These are phyloP conservation scores for Exephanes ischioxanthus DNA, from an alignment of 2,888 invertebrate genomes.

Conservation along the genomic window DNA sequence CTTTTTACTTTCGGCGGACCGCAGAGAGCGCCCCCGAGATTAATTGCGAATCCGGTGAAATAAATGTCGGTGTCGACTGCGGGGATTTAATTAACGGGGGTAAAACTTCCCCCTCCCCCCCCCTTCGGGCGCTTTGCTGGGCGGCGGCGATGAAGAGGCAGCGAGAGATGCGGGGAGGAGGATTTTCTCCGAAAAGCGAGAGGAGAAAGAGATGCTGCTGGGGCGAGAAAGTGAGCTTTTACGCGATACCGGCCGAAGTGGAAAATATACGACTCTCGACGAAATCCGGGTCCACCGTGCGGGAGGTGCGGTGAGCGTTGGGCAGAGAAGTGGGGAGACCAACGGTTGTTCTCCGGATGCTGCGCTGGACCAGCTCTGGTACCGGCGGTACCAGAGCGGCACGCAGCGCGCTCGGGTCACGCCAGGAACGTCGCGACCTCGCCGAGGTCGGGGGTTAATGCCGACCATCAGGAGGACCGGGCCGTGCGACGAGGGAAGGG, in stretches of 20 bases:
- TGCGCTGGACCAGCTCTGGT: slow-evolving; percentile 20
- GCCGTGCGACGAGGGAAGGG: slow-evolving; percentile 4
- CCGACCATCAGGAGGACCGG: slow-evolving; percentile 5
- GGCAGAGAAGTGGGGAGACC: not conserved
- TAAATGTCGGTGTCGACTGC: slow-evolving; percentile 59
- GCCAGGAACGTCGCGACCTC: slow-evolving; percentile 6
- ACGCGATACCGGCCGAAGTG: not conserved
- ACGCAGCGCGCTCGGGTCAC: not conserved
- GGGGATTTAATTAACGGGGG: slow-evolving; percentile 64
- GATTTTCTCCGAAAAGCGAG: not conserved
- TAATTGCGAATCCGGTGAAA: slow-evolving; percentile 66
- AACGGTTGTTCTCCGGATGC: slow-evolving; percentile 20
- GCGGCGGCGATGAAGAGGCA: too few species aligned
- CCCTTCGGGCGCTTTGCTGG: too few species aligned
- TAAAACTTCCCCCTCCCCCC: not conserved
- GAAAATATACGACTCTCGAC: slow-evolving; percentile 9
- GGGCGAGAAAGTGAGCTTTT: slow-evolving; percentile 11
- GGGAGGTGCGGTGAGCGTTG: slow-evolving; percentile 3
- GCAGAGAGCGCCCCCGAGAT: slow-evolving; percentile 57
- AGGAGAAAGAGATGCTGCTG: not conserved
- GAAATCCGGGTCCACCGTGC: slow-evolving; percentile 41
- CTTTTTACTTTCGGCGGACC: slow-evolving; percentile 42
- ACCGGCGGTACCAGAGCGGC: not conserved
- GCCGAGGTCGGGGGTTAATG: slow-evolving; percentile 34
- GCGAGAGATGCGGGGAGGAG: not conserved